These are phyloP conservation scores for Harpegnathos saltator DNA, from an alignment of 1,140 invertebrate species.

Conservation along the genomic window DNA sequence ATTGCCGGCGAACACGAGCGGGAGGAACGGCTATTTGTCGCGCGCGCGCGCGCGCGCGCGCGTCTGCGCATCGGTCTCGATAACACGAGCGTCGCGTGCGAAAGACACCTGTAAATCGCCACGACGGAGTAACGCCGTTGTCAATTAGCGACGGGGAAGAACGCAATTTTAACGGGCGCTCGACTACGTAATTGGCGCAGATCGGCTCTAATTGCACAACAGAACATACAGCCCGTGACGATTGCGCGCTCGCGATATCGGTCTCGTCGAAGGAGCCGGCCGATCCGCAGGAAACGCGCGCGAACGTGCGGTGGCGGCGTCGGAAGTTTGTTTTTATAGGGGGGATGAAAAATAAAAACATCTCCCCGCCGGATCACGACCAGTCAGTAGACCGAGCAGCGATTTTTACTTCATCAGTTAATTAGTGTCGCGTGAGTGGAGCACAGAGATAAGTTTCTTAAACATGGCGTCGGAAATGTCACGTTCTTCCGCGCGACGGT, in stretches of 20 bases:
- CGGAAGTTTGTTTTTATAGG: no score
- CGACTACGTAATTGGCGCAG: conserved; percentile 26
- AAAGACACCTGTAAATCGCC: background rate
- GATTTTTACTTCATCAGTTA: no score
- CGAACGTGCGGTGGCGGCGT: no score
- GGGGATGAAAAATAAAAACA: no score
- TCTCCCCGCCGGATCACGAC: no score
- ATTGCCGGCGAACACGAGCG: no score
- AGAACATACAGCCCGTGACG: conserved; percentile 9
- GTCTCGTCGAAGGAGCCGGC: background rate
- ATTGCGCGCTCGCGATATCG: conserved; percentile 10
- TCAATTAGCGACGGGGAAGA: background rate
- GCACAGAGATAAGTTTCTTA: no score
- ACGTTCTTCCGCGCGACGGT: background rate
- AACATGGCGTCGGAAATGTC: conserved; percentile 23
- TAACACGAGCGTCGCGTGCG: conserved; percentile 4
- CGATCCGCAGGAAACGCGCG: conserved; percentile 18
- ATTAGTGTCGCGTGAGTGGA: no score
- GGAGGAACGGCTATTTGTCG: no score
- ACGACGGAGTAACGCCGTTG: background rate
- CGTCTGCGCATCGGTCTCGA: no score
- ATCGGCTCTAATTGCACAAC: conserved; percentile 19
- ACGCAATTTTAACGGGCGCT: conserved; percentile 20
- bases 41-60: no score
- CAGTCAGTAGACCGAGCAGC: no score